Conservation (phyloP, 2,888 invertebrate genomes). For the Eretmocerus hayati region DNA sequence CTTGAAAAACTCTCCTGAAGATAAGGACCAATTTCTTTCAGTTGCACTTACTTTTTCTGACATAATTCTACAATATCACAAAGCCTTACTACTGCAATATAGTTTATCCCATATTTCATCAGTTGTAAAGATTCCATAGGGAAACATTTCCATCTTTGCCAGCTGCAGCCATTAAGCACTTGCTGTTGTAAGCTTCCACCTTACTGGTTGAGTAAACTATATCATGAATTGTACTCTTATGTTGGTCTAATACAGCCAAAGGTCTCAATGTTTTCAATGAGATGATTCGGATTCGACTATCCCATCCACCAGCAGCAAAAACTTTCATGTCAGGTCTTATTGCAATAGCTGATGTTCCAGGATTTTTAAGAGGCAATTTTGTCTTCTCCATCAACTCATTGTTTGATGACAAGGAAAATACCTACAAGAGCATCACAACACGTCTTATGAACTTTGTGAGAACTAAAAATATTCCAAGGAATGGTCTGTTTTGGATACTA, state of each 20-base stretch:
- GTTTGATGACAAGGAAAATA: constrained; percentile 34
- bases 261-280: constrained; percentile 71
- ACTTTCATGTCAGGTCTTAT: constrained; percentile 66
- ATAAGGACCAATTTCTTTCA: too few relatives aligned
- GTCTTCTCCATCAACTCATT: constrained; percentile 44
- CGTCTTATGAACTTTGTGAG: background rate
- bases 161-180: constrained; percentile 66
- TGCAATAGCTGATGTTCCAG: constrained; percentile 64
- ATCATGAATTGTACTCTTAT: constrained; percentile 64
- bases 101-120: too few relatives aligned
- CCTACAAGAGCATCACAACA: constrained; percentile 25
- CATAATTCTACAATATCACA: too few relatives aligned
- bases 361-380: constrained; percentile 61
- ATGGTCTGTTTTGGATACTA: constrained; percentile 4
- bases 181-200: constrained; percentile 63
- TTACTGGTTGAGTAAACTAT: constrained; percentile 61
- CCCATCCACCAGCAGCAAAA: constrained; percentile 70
- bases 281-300: constrained; percentile 66
- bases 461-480: too few relatives aligned
- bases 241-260: constrained; percentile 66
- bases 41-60: too few relatives aligned
- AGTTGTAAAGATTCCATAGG: constrained; percentile 75
- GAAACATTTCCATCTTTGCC: constrained; percentile 70
- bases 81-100: too few relatives aligned
- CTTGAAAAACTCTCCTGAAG: too few relatives aligned